Base-by-base conservation (phyloP, 1,140 invertebrate genomes). In the Eueides isabella region DNA sequence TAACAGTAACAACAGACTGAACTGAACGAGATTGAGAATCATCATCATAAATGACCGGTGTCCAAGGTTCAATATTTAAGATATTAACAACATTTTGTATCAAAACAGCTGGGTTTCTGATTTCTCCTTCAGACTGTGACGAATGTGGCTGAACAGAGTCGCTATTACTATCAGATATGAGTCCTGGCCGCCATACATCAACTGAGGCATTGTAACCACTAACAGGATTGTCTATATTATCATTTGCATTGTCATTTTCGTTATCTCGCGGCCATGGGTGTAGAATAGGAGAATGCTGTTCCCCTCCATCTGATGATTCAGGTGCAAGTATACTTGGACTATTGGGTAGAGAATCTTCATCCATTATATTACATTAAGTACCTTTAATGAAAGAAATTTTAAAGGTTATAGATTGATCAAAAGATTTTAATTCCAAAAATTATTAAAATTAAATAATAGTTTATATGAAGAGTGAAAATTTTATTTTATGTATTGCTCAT, bases 11-110 rank as follows among this genome's bases (percentile, higher is more conserved):
- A 61, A 70, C 67, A n/a, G 77, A 78, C 14, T 66, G 62, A 38
- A 19, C 44, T 0, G 78, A 67, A 35, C 67, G 38, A 28, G 75
- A 74, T 28, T 75, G 73, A 23, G 77, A 78, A 30, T 64, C 73
- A 28, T 78, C 75, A 29, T 74, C 71, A 41, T 38, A 35, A 9
- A 73, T 7, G 16, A 35, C 35, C n/a, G 68, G 66, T 64, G 31
- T 64, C 67, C 72, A 64, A 2, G 72, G 61, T 33, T 65, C 55
- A 0, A 48, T 38, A 12, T 30, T 64, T 35, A 55, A 64, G 6
- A 38, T 38, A 9, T 23, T n/a, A 19, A 55, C 48, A 55, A 55
- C 11, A 30, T 44, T 67, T 29, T 23, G 55, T 63, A 19, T 4
- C n/a, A 63, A 30, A 48, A 33, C 69, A n/a, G n/a, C 48, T 61